Evolutionary conservation across 2,888 invertebrate species (phyloP), one percentile per base, ranked within the genome.

Genomic region (Sphaerophoria rueppellii): DNA sequence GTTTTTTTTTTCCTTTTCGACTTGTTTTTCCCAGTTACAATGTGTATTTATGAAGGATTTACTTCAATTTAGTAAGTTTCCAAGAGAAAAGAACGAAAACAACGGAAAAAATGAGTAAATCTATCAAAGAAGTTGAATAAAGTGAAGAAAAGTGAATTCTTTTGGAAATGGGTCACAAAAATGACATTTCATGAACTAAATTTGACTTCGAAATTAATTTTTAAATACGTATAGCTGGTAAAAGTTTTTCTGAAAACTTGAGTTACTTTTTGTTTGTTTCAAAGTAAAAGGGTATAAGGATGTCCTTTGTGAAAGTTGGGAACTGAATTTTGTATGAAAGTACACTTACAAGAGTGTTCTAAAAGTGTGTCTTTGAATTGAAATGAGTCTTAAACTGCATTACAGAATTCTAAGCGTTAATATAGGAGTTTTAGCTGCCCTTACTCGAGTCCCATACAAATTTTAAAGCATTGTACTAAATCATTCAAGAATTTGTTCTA

Each of bases 201-300:
- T 43, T 43, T 60, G 24, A 60, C 60, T 43, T 24, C 12, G n/a
- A 60, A 43, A 60, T 60, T 43, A 60, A 43, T 60, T 43, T 58
- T 60, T 40, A 58, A 40, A 14, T 16, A 40, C 16, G 14, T 43
- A 24, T 24, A 24, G 24, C 24, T 24, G 24, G 24, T 43, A 43
- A 60, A 60, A 43, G 12, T 5, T 58, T 40, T 58, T 58, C 12
- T 16, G 4, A 2, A 12, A 12, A n/a, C 14, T 40, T 40, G 12
- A 16, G 12, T 9, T 60, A n/a, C 24, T 37, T 60, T 60, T 24
- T 24, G 24, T 24, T 24, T 24, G 24, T 24, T 24, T 24, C 24
- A 24, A 24, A 24, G 24, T 24, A 24, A 24, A 24, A 24, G 24
- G 24, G 24, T 24, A 24, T n/a, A n/a, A n/a, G n/a, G n/a, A n/a